Base-by-base conservation (phyloP, 1,140 invertebrate genomes). In the Drosophila asahinai region DNA sequence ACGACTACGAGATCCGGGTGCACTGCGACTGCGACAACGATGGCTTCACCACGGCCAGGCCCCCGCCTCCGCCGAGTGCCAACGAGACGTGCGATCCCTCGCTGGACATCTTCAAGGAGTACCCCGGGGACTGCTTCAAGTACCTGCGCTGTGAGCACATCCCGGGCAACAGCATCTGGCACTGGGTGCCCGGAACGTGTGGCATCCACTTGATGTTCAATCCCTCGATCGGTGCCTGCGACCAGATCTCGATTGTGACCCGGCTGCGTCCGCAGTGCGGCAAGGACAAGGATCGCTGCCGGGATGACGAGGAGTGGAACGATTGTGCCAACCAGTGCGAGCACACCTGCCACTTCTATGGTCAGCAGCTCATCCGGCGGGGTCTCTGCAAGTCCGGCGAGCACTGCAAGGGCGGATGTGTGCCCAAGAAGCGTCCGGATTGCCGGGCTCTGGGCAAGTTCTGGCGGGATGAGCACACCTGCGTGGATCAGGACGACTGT, bases 1-100 rank as follows among this genome's bases (percentile, higher is more conserved):
- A 94, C 30, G 96, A 97, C 89, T 97, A 96, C 92, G 96, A 97
- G 92, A 95, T 97, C 11, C 93, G 96, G 30, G 94, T 96, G 27
- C 93, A 95, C 22, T 97, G 96, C 86, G 92, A 95, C 65, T 96
- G 96, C 83, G 94, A 94, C 90, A 89, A 80, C 1, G 86, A 87
- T 27, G 57, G 15, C 8, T 11, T n/a, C 15, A 59, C 57, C 22
- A 59, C 57, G 2, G 22, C 40, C 14, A 27, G 25, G 11, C 58
- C 58, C 7, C 58, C 58, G n/a, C 71, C 77, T 6, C 55, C 61
- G 6, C 54, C 61, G 6, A 70, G 64, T 2, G 55, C 71, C 17
- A 65, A 86, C 1, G 75, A 60, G 12, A 45, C 17, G 3, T 45
- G 42, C 9, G 58, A 60, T 45, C 40, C 42, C 3, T 59, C 57